phyloP scores from a whole-genome alignment of 2,888 invertebrate genomes.

The Caenorhabditis japonica region DNA sequence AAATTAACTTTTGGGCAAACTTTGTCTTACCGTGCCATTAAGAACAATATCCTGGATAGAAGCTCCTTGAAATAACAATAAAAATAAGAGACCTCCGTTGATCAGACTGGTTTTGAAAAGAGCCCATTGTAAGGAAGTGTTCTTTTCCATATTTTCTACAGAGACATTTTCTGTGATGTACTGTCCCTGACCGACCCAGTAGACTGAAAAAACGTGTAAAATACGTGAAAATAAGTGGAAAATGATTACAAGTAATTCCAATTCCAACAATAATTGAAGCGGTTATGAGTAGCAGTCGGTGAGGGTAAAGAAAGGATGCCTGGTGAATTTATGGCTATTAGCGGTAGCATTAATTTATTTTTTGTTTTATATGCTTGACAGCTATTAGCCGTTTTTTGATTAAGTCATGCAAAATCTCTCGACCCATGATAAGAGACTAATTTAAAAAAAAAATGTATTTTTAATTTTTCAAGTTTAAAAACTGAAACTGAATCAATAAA shows the following conservation, averaged over 20 bases:
- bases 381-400: too few relatives aligned
- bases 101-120: slow-evolving; percentile 40
- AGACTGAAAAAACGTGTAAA: slow-evolving; percentile 13
- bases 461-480: not conserved
- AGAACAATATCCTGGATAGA: slow-evolving; percentile 6
- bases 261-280: slow-evolving; percentile 7
- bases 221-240: too few relatives aligned
- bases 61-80: slow-evolving; percentile 1
- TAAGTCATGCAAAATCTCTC: too few relatives aligned
- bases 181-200: slow-evolving; percentile 52
- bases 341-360: not conserved
- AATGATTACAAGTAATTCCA: slow-evolving; percentile 17
- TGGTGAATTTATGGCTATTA: slow-evolving; percentile 5
- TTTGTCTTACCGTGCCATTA: slow-evolving; percentile 6
- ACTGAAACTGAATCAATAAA: too few relatives aligned
- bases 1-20: not conserved
- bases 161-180: slow-evolving; percentile 33
- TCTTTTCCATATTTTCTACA: slow-evolving; percentile 25
- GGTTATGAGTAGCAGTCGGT: not conserved
- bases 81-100: slow-evolving; percentile 24
- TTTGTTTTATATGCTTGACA: too few relatives aligned
- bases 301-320: slow-evolving; percentile 4
- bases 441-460: too few relatives aligned
- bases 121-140: slow-evolving; percentile 36
- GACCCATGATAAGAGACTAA: too few relatives aligned